Evolutionary conservation across 2,113 vertebrate genomes (phyloP).

Genomic region (Phaethornis superciliosus): DNA sequence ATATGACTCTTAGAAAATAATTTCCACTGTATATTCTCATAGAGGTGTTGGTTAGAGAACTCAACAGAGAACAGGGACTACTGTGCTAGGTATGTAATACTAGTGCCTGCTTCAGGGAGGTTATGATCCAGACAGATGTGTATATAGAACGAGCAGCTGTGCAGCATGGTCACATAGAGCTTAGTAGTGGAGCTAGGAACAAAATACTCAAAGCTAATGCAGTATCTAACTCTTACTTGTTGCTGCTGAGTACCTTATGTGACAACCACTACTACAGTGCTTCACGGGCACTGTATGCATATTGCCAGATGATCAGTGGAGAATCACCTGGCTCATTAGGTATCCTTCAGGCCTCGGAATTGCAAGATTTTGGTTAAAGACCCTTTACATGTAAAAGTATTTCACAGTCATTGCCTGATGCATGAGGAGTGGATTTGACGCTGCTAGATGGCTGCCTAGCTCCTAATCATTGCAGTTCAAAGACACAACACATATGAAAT

Average conservation of each 20-base stretch:
- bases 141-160: rapidly evolving
- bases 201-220: not conserved
- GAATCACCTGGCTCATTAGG: not conserved
- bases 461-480: not conserved
- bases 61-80: not conserved
- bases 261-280: not conserved
- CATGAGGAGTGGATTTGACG: not conserved
- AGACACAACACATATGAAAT: not conserved
- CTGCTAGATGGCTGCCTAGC: not conserved
- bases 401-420: not conserved
- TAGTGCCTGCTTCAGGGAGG: not conserved
- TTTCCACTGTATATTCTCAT: not conserved
- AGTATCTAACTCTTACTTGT: not conserved
- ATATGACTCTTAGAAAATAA: not conserved
- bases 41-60: not conserved
- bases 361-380: not conserved
- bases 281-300: not conserved
- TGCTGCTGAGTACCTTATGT: not conserved
- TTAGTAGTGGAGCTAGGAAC: not conserved
- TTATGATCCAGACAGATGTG: not conserved
- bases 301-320: not conserved
- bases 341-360: not conserved
- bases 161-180: not conserved
- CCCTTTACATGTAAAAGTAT: not conserved
- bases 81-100: not conserved